Base-by-base conservation (phyloP, 2,113 vertebrate species). In the Saimiri boliviensis region DNA sequence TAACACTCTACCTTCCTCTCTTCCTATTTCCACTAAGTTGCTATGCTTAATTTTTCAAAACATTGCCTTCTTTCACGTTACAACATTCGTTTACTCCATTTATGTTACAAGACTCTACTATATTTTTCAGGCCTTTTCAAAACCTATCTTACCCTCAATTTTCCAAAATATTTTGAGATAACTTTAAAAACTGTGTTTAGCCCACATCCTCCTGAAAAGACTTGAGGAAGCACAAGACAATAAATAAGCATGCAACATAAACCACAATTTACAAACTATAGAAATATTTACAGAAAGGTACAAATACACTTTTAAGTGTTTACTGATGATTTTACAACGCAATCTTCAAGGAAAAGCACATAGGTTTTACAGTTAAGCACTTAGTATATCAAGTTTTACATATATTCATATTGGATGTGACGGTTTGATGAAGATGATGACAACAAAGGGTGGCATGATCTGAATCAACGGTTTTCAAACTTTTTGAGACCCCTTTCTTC, bases 261-360 rank as follows among this genome's bases (percentile, higher is more conserved):
- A 76, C n/a, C 37, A 94, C 37, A 68, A 77, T 49, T 89, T 58
- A 79, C 12, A 89, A n/a, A 35, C 30, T 74, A 45, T 21, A n/a
- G n/a, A 82, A 95, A 58, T 87, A 68, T 52, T 37, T 30, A 89
- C 27, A 45, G 70, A 60, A 89, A 68, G 40, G 27, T 56, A 95
- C 42, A 82, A 20, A 27, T 42, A 52, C 40, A 77, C 56, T 42
- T 58, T 66, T n/a, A 71, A 88, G 60, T 54, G 66, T 76, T 84
- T 71, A 90, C 37, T 81, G 68, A 80, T 79, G 63, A 89, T 70
- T 86, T 56, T 66, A 82, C 83, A 96, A 96, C 82, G 63, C 45
- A 80, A 87, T 19, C 35, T 10, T 94, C 56, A 90, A 76, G 56
- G 42, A 71, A 68, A 89, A 94, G 42, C 35, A 94, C 27, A 81